Percentiles rank a stretch among this genome's conserved stretches.
phyloP scores from a whole-genome alignment of 2,888 invertebrate species.

The Leucophenga maculata region DNA sequence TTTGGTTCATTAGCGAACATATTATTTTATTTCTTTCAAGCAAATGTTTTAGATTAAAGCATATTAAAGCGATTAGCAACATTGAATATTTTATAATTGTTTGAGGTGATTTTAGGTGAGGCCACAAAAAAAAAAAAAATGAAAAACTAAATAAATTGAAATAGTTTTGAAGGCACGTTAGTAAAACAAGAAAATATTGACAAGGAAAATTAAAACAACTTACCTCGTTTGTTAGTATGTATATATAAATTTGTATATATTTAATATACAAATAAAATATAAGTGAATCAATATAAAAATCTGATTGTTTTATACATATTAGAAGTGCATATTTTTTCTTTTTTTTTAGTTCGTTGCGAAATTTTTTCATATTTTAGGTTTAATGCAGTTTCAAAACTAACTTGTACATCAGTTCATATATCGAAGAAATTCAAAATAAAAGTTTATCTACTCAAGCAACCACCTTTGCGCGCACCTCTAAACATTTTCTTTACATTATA shows the following conservation, averaged over 20 bases:
- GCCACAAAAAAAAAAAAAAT: no score
- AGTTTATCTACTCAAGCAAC: no score
- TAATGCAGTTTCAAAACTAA: no score
- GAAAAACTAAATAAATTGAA: not conserved
- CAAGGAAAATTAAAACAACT: conserved; percentile 6
- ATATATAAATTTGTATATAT: conserved; percentile 2
- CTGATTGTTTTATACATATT: not conserved
- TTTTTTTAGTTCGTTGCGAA: not conserved
- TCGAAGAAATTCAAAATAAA: no score
- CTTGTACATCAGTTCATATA: no score
- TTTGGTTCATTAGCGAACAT: conserved; percentile 7
- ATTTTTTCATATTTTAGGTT: not conserved
- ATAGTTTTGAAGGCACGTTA: conserved; percentile 18
- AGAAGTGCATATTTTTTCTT: no score
- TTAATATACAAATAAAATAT: not conserved
- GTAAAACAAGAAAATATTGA: not conserved
- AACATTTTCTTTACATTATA: no score
- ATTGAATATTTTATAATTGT: no score
- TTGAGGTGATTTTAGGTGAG: no score
- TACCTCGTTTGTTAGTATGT: not conserved
- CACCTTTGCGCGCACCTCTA: no score
- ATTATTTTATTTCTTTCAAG: conserved; percentile 15
- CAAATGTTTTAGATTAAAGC: conserved; percentile 7
- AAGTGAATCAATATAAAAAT: not conserved
- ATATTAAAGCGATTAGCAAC: no score